phyloP scores from a whole-genome alignment of 1,140 invertebrate genomes.

The Bursaphelenchus mucronatus region DNA sequence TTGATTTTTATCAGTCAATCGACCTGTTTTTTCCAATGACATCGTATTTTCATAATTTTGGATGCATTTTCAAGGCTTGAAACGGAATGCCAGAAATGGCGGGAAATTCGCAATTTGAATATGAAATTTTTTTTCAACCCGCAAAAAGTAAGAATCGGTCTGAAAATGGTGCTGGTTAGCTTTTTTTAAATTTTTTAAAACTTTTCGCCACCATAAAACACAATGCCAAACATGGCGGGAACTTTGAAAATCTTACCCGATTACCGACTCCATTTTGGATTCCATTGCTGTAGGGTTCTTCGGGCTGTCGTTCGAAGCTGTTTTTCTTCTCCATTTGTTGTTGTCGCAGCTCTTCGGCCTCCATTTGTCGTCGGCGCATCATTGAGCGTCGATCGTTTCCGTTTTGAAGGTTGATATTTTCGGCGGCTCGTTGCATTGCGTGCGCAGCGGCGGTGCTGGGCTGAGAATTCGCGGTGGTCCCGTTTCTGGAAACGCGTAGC shows the following conservation, averaged over 20 bases:
- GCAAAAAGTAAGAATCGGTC: too few species aligned
- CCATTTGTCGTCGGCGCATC: slow-evolving; percentile 50
- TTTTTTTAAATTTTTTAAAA: too few species aligned
- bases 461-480: too few species aligned
- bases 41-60: too few species aligned
- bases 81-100: too few species aligned
- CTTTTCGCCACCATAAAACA: too few species aligned
- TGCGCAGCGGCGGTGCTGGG: background rate
- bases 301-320: background rate
- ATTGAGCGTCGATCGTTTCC: slow-evolving; percentile 40
- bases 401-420: slow-evolving; percentile 12
- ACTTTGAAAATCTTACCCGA: background rate
- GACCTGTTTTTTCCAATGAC: too few species aligned
- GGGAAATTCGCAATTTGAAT: background rate
- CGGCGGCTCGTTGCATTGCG: background rate
- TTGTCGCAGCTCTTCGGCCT: slow-evolving; percentile 41
- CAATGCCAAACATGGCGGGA: too few species aligned
- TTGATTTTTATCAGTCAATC: too few species aligned
- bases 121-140: background rate
- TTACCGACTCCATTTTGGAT: background rate
- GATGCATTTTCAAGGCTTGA: too few species aligned
- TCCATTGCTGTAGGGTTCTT: background rate
- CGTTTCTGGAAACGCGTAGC: too few species aligned
- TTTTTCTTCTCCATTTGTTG: slow-evolving; percentile 25
- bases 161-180: too few species aligned